Evolutionary conservation across 2,888 invertebrate genomes (phyloP).

Genomic region (Osmoderma eremita): DNA sequence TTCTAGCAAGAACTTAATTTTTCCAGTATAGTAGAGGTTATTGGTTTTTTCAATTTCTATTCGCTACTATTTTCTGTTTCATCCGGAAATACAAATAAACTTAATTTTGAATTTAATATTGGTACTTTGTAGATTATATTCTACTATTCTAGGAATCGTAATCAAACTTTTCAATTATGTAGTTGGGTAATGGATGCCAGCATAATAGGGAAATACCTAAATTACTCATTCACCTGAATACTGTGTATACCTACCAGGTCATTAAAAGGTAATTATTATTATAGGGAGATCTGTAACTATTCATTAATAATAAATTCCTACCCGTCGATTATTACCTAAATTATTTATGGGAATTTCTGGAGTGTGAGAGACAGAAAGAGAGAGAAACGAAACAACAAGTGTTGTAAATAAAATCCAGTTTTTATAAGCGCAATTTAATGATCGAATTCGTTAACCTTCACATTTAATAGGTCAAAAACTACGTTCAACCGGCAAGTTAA

Average conservation of each 20-base stretch:
- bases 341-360: constrained; percentile 5
- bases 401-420: constrained; percentile 26
- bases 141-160: too few species aligned
- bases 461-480: constrained; percentile 27
- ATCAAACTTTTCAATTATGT: too few species aligned
- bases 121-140: too few species aligned
- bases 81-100: too few species aligned
- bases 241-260: background rate
- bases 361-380: too few species aligned
- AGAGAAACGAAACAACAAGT: background rate
- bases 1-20: too few species aligned
- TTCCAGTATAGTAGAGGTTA: too few species aligned
- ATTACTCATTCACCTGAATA: constrained; percentile 12
- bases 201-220: constrained; percentile 20
- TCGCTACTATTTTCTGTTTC: too few species aligned
- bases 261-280: constrained; percentile 17
- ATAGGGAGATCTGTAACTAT: constrained; percentile 12
- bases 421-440: constrained; percentile 12
- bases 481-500: background rate
- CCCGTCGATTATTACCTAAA: constrained; percentile 4
- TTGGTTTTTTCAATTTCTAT: too few species aligned
- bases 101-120: too few species aligned
- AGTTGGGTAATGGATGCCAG: too few species aligned
- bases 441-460: constrained; percentile 23
- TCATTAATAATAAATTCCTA: constrained; percentile 26